These are phyloP conservation scores for Hydropotes inermis DNA, from an alignment of 2,113 vertebrate genomes.

Conservation along the genomic window DNA sequence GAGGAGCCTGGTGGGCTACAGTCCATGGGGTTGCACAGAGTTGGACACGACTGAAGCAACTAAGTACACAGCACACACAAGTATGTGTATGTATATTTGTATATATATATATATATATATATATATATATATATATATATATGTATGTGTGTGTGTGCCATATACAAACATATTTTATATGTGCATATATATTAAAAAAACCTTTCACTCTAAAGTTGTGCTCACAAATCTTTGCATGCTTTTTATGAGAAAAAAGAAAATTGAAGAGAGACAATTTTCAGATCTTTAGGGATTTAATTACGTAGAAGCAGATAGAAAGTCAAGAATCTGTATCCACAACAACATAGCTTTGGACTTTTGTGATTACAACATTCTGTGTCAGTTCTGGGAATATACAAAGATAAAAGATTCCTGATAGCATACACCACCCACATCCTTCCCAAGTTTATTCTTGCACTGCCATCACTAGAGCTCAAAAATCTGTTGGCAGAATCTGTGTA, in stretches of 20 bases:
- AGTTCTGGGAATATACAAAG: neutral
- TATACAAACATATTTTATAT: neutral
- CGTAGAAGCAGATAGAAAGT: neutral
- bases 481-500: neutral
- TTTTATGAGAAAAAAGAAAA: neutral
- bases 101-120: neutral
- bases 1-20: neutral
- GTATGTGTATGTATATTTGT: neutral
- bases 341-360: neutral
- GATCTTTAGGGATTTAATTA: neutral
- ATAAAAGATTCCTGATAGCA: neutral
- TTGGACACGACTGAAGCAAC: neutral
- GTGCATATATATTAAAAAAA: neutral
- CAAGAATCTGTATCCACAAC: neutral
- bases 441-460: neutral
- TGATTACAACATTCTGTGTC: neutral
- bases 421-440: neutral
- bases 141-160: accelerated
- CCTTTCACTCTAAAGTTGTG: neutral
- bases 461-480: neutral
- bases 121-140: neutral
- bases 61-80: neutral
- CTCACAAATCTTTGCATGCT: neutral
- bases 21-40: neutral
- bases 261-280: neutral